phyloP scores from a whole-genome alignment of 2,888 invertebrate genomes.

The Luffia ferchaultella region DNA sequence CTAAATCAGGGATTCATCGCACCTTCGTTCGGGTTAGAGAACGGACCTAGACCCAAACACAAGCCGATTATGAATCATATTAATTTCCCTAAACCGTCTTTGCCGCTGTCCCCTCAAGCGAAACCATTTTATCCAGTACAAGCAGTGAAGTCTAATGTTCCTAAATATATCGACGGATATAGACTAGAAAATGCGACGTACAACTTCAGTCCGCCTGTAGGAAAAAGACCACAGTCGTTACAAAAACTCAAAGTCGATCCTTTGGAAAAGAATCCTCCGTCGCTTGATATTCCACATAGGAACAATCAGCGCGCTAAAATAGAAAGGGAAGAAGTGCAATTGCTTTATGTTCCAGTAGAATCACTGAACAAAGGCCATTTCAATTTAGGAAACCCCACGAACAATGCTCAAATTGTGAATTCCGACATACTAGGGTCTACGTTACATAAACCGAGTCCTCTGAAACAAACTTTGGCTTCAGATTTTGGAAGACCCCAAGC shows the following conservation, averaged over 20 bases:
- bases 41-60: constrained; percentile 28
- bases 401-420: constrained; percentile 25
- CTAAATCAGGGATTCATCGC: constrained; percentile 46
- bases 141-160: constrained; percentile 24
- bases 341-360: constrained; percentile 84
- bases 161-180: constrained; percentile 51
- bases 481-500: constrained; percentile 32
- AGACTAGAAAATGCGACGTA: constrained; percentile 38
- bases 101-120: constrained; percentile 24
- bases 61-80: constrained; percentile 28
- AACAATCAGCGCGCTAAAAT: constrained; percentile 19
- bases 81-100: constrained; percentile 26
- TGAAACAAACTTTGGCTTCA: constrained; percentile 26
- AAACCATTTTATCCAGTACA: constrained; percentile 33
- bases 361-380: constrained; percentile 66
- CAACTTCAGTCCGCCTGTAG: constrained; percentile 19
- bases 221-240: constrained; percentile 37
- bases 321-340: constrained; percentile 74
- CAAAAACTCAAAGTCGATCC: constrained; percentile 48
- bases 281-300: constrained; percentile 4
- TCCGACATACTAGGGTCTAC: constrained; percentile 36
- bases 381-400: constrained; percentile 38
- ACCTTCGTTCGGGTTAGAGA: constrained; percentile 41
- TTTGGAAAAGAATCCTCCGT: constrained; percentile 29
- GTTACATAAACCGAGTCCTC: constrained; percentile 26